Base-by-base conservation (phyloP, 2,888 invertebrate genomes). In the Plusia festucae region DNA sequence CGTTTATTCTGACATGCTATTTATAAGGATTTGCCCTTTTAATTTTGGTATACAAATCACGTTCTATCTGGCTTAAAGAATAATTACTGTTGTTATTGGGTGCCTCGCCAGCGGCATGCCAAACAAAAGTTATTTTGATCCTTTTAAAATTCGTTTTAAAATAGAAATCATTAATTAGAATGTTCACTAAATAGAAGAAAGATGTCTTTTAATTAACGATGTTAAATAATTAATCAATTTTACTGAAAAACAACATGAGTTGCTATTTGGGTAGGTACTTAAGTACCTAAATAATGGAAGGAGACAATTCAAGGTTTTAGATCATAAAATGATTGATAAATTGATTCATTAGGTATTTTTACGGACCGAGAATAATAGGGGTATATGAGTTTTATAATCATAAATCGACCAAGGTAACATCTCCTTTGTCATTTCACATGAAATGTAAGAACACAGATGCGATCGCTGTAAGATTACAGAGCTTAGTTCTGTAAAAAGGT, bases 31-130 rank as follows among this genome's bases (percentile, higher is more conserved):
- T 63, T 30, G 59, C 34, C n/a, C 32, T 13, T 13, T 30, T 49
- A 53, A 15, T 27, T 70, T 74, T 59, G 22, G 73, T 78, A 78
- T 27, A 60, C 78, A 65, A 78, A 78, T 72, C 81, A 79, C 79
- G 81, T 81, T 60, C 52, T 51, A 15, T 44, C 60, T 53, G 59
- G 40, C 65, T 66, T 27, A 30, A 58, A 72, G 78, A 80, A 80
- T 73, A 79, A 79, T 79, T 80, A 65, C 52, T 18, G 65, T 55
- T 49, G 60, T 68, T 75, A 80, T 72, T 75, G 73, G 61, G 34
- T 53, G 60, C 55, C 68, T 32, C 40, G 46, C 46, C n/a, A 46
- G 60, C 61, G 52, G 55, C 60, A 27, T 59, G 32, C 11, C 61
- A 61, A 67, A 77, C 61, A 74, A 65, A 54, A 62, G 60, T 73